Base-by-base conservation (phyloP, 2,797 vertebrate species). In the Eulemur albifrons region DNA sequence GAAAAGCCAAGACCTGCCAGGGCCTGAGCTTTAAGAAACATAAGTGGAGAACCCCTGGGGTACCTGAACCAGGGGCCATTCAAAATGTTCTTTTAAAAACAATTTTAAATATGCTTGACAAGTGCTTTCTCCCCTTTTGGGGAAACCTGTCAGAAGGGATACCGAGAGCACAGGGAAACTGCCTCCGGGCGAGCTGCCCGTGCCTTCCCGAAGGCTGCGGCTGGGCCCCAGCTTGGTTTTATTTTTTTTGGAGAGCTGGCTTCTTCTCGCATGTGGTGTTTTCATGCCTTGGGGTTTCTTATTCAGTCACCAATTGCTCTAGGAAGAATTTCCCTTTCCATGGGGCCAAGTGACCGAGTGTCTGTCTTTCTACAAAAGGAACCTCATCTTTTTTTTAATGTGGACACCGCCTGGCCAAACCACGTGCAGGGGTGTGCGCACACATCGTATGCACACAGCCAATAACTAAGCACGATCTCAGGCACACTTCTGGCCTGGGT, bases 51-150 rank as follows among this genome's bases (percentile, higher is more conserved):
- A 89, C 45, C 63, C 76, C 67, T 38, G 23, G 82, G 61, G 69
- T 77, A 21, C 45, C 88, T 0, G 6, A 59, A 43, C 18, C 32
- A 27, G 73, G 15, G 67, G 54, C 83, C 67, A 82, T 88, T 86
- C 81, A 93, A 70, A 96, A 89, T 35, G 23, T 43, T 85, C 93
- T 73, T 69, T 89, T 50, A 14, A 11, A 80, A 25, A 40, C 73
- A 25, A 15, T 32, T 80, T 80, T 57, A 84, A 88, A 91, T 85
- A 87, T 32, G 70, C 61, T 95, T 84, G 95, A 97, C 93, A 96
- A 95, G 94, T n/a, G 57, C 40, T 90, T 85, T 77, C 25, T 86
- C 79, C 65, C 69, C 50, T 67, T 73, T 84, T 88, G 77, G 79
- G 81, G 90, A 76, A 91, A 80, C 65, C 43, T 87, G 80, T 96